Conservation (phyloP, 92 coral and sea anemone species). For the Porites lobata region DNA sequence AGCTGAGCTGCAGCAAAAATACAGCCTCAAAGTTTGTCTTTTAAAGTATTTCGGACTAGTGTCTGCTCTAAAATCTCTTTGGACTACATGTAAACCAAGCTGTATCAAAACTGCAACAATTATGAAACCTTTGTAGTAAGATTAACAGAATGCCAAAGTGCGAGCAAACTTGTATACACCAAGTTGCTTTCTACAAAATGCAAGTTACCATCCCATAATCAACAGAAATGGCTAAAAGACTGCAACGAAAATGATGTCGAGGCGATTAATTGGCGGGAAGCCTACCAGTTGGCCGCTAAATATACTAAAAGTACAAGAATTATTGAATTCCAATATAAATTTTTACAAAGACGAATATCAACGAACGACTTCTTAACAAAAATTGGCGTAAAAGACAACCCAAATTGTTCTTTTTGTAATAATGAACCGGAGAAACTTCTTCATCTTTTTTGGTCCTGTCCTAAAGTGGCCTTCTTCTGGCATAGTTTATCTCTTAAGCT, state of each 20-base stretch:
- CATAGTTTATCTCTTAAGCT: not conserved
- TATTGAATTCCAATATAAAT: constrained; percentile 20
- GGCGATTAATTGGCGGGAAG: not conserved
- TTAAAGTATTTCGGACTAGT: too few species aligned
- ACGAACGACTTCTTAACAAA: constrained; percentile 26
- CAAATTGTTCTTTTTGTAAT: constrained; percentile 26
- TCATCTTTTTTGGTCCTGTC: not conserved
- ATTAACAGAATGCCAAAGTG: too few species aligned
- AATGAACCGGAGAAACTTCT: not conserved
- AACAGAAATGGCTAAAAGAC: too few species aligned
- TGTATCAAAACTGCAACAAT: too few species aligned
- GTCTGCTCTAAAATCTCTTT: too few species aligned
- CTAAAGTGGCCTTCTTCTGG: not conserved
- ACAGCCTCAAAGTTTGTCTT: too few species aligned
- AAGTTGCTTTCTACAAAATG: too few species aligned
- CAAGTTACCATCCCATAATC: too few species aligned
- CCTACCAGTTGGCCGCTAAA: constrained; percentile 25
- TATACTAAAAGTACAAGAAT: constrained; percentile 14
- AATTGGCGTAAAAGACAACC: constrained; percentile 28
- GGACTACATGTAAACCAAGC: too few species aligned
- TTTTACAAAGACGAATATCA: constrained; percentile 26
- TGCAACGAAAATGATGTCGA: constrained; percentile 5
- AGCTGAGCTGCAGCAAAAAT: too few species aligned
- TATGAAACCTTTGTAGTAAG: too few species aligned
- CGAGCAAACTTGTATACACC: too few species aligned